Base-by-base conservation (phyloP, 2,888 invertebrate species). In the Agriotes lineatus region DNA sequence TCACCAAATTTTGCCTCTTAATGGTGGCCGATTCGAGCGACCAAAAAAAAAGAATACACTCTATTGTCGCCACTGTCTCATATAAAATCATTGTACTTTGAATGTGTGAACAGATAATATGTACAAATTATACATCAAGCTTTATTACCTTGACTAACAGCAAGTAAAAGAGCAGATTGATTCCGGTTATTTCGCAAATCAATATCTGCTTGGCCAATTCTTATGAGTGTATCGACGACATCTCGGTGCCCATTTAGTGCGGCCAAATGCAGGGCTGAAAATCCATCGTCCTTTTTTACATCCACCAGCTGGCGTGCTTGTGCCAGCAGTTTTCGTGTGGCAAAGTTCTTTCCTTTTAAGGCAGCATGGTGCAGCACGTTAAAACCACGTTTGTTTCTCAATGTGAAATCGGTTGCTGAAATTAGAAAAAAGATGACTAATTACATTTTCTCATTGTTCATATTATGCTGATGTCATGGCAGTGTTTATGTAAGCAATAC, bases 291-390 rank as follows among this genome's bases (percentile, higher is more conserved):
- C 80, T 95, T 96, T 78, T 93, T 93, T 7, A 92, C 90, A 79
- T 95, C 92, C 0, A 94, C 93, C 67, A 94, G 85, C 77, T 93
- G 91, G 20, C 92, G 87, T 2, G 93, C 90, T 72, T 91, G 88
- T 25, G 86, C 85, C 14, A 95, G 84, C 30, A 95, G 86, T 71
- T 89, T 88, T 74, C 90, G 90, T 0, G 92, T 90, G 0, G 95
- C 95, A 76, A 90, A 89, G 66, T 90, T 90, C 79, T 95, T 95
- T 48, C 95, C 95, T 82, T 95, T 95, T 16, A 95, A 86, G 0
- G 95, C 93, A 0, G 95, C 94, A 80, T 95, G 95, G 80, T 95
- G 95, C 5, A 95, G 85, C 0, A 93, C 93, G 82, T 96, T 95
- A 80, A 96, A 96, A 16, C 95, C 95, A 39, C 94, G 87, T 81